Base-by-base conservation (phyloP, 2,797 vertebrate species). In the Neosilurus hyrtlii region DNA sequence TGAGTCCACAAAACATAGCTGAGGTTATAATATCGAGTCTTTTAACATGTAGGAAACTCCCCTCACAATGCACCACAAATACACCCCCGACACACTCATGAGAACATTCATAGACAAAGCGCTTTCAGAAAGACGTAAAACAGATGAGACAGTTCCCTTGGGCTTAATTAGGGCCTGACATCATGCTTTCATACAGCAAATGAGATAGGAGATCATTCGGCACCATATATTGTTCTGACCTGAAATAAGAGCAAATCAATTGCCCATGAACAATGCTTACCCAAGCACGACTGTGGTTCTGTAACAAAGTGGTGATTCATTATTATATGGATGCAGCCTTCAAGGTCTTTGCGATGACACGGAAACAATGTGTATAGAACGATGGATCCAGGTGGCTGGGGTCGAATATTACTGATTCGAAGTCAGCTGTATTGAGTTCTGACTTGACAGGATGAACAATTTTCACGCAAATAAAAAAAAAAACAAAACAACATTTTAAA, bases 21-120 rank as follows among this genome's bases (percentile, higher is more conserved):
- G 71, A 56, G 52, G 52, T 15, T 15, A 20, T 74, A 26, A 74
- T 20, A 30, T 73, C 24, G 11, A 71, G 61, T 24, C 12, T 1
- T 37, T 76, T 15, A 43, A 80, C 84, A 71, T 24, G 6, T 81
- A 91, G 93, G 92, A 94, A 94, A 89, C 89, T 57, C 15, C 86
- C 88, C 20, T 83, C 87, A 91, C 90, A 93, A 92, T 92, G 68
- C 59, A 18, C 54, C n/a, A 43, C 12, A 30, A n/a, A 26, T 72
- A 79, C 82, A 81, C 79, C 59, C 63, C 43, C 73, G 75, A 72
- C 71, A 62, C 59, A 77, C 66, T 80, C 73, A 56, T 20, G 1
- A 51, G 43, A 61, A n/a, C 18, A 43, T 59, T 71, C 57, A 14
- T 37, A 67, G 62, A 56, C 20, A 3, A 51, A 56, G 35, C 49